Conservation (phyloP, 2,113 vertebrate species). For the Rattus norvegicus region DNA sequence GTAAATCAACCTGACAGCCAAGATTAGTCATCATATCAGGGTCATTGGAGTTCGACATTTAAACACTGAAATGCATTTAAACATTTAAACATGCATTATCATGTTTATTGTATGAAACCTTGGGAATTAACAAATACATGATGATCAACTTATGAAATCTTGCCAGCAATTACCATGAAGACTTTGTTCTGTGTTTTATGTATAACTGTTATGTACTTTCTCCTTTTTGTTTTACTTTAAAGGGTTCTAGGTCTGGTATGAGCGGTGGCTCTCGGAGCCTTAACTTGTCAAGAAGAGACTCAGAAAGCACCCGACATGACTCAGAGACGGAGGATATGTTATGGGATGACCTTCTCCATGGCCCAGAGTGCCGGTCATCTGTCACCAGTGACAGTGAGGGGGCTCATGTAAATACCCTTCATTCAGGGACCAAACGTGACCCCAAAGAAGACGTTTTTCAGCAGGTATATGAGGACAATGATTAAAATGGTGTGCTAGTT, state of each 20-base stretch:
- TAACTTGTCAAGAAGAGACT: constrained; percentile 85
- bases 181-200: constrained; percentile 27
- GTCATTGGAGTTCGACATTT: not conserved
- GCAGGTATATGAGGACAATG: constrained; percentile 85
- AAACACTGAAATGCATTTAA: not conserved
- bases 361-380: constrained; percentile 93
- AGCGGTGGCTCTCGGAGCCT: constrained; percentile 78
- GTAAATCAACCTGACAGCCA: not conserved
- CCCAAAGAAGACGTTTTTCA: constrained; percentile 92
- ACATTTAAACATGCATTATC: not conserved
- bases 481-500: not conserved
- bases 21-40: not conserved
- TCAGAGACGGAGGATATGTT: constrained; percentile 97
- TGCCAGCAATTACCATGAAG: not conserved
- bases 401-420: constrained; percentile 70
- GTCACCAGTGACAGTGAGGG: constrained; percentile 94
- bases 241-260: constrained; percentile 81
- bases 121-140: not conserved
- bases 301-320: constrained; percentile 89
- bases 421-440: constrained; percentile 83
- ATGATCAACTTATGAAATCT: not conserved
- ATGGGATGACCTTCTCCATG: constrained; percentile 97
- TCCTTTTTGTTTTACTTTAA: not conserved
- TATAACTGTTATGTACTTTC: not conserved
- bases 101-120: not conserved